Evolutionary conservation across 2,113 vertebrate genomes (phyloP).

Genomic region (Poeciliopsis prolifica): DNA sequence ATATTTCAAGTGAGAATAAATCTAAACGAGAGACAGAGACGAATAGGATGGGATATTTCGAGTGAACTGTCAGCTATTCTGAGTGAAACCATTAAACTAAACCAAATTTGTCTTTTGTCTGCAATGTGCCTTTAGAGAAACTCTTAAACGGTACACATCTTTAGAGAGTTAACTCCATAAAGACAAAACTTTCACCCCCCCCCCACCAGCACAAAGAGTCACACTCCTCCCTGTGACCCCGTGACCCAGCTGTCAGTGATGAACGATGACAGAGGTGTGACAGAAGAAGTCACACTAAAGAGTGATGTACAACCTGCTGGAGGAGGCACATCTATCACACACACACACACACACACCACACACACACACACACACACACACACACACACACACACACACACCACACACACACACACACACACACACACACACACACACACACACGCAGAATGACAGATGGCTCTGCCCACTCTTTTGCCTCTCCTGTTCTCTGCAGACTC

Average conservation of each 20-base stretch:
- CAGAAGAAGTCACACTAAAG: slow-evolving; percentile 52
- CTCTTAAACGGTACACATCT: neutral
- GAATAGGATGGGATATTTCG: neutral
- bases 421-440: slow-evolving; percentile 22
- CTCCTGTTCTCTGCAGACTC: slow-evolving; percentile 18
- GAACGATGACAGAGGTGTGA: slow-evolving; percentile 68
- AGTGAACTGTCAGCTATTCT: neutral
- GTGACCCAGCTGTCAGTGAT: slow-evolving; percentile 56
- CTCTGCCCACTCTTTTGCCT: slow-evolving; percentile 34
- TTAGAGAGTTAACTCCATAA: neutral
- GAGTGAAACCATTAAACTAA: neutral
- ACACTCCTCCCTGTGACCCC: slow-evolving; percentile 44
- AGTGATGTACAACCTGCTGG: slow-evolving; percentile 68
- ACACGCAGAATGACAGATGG: slow-evolving; percentile 46
- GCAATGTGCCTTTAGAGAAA: neutral
- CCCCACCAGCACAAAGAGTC: slow-evolving; percentile 18
- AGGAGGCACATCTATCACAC: slow-evolving; percentile 46
- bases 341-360: slow-evolving; percentile 21
- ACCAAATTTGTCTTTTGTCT: neutral
- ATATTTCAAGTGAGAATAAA: neutral
- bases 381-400: slow-evolving; percentile 15
- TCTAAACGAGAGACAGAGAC: neutral
- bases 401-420: slow-evolving; percentile 29
- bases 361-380: slow-evolving; percentile 17
- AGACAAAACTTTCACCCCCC: neutral